Conservation (phyloP, 2,888 invertebrate genomes). For the Endotricha flammealis region DNA sequence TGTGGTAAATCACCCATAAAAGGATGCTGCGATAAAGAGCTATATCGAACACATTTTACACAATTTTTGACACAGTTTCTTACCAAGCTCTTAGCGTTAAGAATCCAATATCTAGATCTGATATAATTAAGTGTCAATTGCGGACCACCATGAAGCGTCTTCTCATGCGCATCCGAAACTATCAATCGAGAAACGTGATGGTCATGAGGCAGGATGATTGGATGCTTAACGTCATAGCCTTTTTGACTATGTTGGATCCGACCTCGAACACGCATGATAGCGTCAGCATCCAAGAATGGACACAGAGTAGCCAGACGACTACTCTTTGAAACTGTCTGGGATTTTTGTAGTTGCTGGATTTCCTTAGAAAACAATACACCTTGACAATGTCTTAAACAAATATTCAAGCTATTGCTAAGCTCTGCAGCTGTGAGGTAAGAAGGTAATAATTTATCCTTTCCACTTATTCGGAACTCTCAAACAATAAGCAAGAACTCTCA, state of each 20-base stretch:
- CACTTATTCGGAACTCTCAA: constrained; percentile 14
- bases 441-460: constrained; percentile 5
- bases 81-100: constrained; percentile 10
- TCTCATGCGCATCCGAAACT: constrained; percentile 15
- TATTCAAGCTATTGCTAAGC: constrained; percentile 8
- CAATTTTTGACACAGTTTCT: constrained; percentile 10
- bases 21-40: not conserved
- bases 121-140: constrained; percentile 22
- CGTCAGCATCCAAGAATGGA: constrained; percentile 20
- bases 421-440: constrained; percentile 4
- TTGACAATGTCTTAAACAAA: constrained; percentile 16
- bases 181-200: constrained; percentile 1
- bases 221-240: constrained; percentile 19
- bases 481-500: constrained; percentile 17
- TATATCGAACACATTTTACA: constrained; percentile 15
- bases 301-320: constrained; percentile 12
- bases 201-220: constrained; percentile 15
- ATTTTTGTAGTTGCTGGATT: constrained; percentile 5
- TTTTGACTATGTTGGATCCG: constrained; percentile 10
- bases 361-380: constrained; percentile 9
- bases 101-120: constrained; percentile 22
- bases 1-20: constrained; percentile 21
- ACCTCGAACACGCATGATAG: constrained; percentile 23
- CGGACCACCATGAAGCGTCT: constrained; percentile 26
- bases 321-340: not conserved